phyloP scores from a whole-genome alignment of 2,888 invertebrate species.

The Caenorhabditis sulstoni region DNA sequence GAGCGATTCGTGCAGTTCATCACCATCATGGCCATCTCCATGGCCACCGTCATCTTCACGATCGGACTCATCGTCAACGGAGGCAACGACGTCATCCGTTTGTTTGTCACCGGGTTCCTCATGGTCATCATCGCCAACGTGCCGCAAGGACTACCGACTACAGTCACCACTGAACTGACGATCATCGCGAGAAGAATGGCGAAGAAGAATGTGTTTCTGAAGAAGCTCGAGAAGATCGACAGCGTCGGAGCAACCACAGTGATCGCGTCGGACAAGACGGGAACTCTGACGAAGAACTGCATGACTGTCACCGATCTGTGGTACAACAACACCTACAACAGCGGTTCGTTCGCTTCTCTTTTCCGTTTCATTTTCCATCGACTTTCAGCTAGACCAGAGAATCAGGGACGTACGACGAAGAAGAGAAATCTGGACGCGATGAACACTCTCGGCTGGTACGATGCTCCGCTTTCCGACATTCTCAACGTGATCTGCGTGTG shows the following conservation, averaged over 20 bases:
- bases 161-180: constrained; percentile 68
- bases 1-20: constrained; percentile 72
- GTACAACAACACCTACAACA: constrained; percentile 63
- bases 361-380: no score
- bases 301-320: constrained; percentile 72
- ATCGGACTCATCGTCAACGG: constrained; percentile 66
- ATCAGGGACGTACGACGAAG: constrained; percentile 59
- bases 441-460: constrained; percentile 56
- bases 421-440: constrained; percentile 55
- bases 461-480: constrained; percentile 66
- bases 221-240: constrained; percentile 70
- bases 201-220: constrained; percentile 68
- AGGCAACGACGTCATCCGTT: constrained; percentile 64
- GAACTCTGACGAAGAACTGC: constrained; percentile 69
- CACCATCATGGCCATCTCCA: constrained; percentile 69
- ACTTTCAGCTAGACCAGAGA: constrained; percentile 61
- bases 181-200: constrained; percentile 71
- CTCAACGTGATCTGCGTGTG: constrained; percentile 68
- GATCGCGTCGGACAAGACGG: constrained; percentile 69
- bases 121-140: constrained; percentile 74
- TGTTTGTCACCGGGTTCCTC: constrained; percentile 74
- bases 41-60: constrained; percentile 70
- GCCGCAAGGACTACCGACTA: constrained; percentile 71
- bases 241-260: constrained; percentile 67
- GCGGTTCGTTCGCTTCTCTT: constrained; percentile 47